A percentile compares a stretch with the other conserved stretches of the same genome.
These are phyloP conservation scores for Euwallacea similis DNA, from an alignment of 1,140 invertebrate genomes.

Conservation along the genomic window DNA sequence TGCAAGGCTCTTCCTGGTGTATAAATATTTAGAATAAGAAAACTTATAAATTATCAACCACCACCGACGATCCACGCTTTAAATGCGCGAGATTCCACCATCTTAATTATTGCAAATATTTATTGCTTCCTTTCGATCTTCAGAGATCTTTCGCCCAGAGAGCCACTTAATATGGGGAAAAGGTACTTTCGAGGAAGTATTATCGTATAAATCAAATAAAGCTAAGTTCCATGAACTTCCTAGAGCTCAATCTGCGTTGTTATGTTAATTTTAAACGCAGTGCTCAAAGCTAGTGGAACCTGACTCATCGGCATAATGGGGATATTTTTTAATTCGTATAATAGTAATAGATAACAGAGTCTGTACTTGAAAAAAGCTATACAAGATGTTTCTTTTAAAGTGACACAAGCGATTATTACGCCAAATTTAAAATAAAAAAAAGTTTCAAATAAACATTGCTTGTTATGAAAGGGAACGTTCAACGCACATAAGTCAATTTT, in stretches of 20 bases:
- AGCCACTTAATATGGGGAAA: constrained; percentile 11
- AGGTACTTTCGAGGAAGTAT: constrained; percentile 16
- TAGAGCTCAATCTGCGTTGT: neutral
- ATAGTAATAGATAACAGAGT: neutral
- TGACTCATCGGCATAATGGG: neutral
- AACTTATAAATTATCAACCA: constrained; percentile 16
- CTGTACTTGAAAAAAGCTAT: neutral
- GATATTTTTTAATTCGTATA: neutral
- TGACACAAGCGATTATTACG: too few relatives aligned
- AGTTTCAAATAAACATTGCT: too few relatives aligned
- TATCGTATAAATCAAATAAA: constrained; percentile 6
- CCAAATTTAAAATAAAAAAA: too few relatives aligned
- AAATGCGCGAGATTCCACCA: constrained; percentile 17
- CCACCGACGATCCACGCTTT: constrained; percentile 16
- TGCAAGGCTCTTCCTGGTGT: constrained; percentile 26
- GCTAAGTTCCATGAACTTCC: constrained; percentile 9
- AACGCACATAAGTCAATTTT: too few relatives aligned
- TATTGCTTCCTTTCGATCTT: constrained; percentile 22
- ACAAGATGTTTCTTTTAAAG: too few relatives aligned
- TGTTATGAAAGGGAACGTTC: too few relatives aligned
- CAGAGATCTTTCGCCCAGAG: constrained; percentile 13
- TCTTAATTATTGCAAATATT: constrained; percentile 28
- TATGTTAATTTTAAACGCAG: constrained; percentile 1
- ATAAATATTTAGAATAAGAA: constrained; percentile 21
- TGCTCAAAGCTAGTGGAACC: neutral